These are phyloP conservation scores for Sebastes baramenuke DNA, from an alignment of 2,797 vertebrate genomes.

Conservation along the genomic window DNA sequence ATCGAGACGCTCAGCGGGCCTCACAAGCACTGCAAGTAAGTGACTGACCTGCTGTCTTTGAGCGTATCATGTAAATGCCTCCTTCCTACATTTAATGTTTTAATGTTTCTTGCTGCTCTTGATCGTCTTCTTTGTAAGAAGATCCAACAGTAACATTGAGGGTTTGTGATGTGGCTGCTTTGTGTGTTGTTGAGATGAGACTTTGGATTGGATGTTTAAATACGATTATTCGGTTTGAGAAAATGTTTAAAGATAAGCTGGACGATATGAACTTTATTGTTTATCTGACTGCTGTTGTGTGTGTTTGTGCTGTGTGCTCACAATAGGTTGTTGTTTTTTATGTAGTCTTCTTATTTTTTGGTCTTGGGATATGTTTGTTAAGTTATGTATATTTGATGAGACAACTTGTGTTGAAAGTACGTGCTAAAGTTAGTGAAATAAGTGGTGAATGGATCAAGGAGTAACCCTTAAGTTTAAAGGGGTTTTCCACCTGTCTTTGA, in stretches of 20 bases:
- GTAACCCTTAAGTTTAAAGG: neutral
- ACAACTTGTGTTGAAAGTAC: neutral
- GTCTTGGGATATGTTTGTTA: neutral
- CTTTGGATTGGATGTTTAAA: neutral
- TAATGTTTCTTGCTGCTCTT: neutral
- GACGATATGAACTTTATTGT: neutral
- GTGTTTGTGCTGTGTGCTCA: neutral
- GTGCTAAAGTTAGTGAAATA: neutral
- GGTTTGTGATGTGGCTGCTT: neutral
- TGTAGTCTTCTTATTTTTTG: neutral
- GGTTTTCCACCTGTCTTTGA: neutral
- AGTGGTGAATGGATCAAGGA: too few relatives aligned
- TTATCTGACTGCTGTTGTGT: neutral
- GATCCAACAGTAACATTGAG: neutral
- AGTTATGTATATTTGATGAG: neutral
- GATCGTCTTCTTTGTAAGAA: neutral
- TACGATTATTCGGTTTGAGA: neutral
- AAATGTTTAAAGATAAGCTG: neutral
- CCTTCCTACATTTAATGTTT: neutral
- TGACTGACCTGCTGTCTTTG: neutral
- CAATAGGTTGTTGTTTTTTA: neutral
- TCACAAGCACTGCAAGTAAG: slow-evolving; percentile 99
- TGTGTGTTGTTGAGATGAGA: neutral
- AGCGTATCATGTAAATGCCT: neutral
- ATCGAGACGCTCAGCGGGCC: slow-evolving; percentile 96